Conservation (phyloP, 2,888 invertebrate genomes). For the Harpagoxenus sublaevis region DNA sequence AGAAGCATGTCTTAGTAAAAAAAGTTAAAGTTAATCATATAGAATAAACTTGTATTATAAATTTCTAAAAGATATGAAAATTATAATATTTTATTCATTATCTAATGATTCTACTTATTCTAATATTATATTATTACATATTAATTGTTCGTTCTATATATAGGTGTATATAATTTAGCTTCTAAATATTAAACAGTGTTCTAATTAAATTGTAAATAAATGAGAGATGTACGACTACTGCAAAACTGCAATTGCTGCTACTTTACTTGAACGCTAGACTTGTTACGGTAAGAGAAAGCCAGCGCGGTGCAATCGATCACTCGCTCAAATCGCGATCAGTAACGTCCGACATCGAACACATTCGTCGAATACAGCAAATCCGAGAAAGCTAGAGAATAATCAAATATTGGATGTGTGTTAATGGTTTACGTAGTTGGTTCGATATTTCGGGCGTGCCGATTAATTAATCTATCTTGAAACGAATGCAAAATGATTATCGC, state of each 20-base stretch:
- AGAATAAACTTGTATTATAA: background rate
- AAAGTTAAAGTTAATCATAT: background rate
- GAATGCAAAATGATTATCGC: slow-evolving; percentile 29
- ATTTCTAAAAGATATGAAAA: background rate
- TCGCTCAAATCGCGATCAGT: background rate
- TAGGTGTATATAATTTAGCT: background rate
- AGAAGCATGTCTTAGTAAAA: background rate
- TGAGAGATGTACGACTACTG: background rate
- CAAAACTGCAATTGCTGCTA: slow-evolving; percentile 6
- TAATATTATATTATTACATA: background rate
- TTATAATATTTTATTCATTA: background rate
- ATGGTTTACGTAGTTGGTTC: slow-evolving; percentile 32
- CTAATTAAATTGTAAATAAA: slow-evolving; percentile 8
- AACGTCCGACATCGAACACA: slow-evolving; percentile 9
- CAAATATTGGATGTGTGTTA: slow-evolving; percentile 47
- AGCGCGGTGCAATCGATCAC: slow-evolving; percentile 18
- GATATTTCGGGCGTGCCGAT: slow-evolving; percentile 34
- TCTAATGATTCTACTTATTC: background rate
- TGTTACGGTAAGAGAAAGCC: background rate
- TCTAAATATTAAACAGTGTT: background rate
- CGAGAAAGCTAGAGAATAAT: slow-evolving; percentile 28
- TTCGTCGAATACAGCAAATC: slow-evolving; percentile 21
- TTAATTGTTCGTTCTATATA: background rate
- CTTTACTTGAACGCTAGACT: slow-evolving; percentile 1
- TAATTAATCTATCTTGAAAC: slow-evolving; percentile 46